Conservation (phyloP, 2,888 invertebrate genomes). For the Tortricodes alternella region DNA sequence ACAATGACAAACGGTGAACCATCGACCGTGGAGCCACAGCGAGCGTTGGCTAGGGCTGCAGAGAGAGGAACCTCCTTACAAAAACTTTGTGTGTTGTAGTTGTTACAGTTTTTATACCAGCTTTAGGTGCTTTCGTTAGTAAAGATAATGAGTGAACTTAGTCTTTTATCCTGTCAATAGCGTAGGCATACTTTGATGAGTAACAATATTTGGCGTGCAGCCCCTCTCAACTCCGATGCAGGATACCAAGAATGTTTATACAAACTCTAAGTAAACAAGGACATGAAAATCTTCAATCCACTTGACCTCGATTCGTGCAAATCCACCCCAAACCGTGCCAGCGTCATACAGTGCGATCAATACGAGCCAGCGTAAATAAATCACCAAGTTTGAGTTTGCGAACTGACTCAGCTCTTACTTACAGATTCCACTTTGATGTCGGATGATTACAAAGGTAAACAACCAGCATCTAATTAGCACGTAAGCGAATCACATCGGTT, state of each 20-base stretch:
- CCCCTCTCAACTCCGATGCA: slow-evolving; percentile 11
- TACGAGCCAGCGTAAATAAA: slow-evolving; percentile 74
- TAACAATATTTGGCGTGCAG: slow-evolving; percentile 18
- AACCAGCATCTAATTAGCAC: slow-evolving; percentile 66
- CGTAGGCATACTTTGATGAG: background rate
- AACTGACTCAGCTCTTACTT: slow-evolving; percentile 32
- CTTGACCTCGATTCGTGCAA: slow-evolving; percentile 70
- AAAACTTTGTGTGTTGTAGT: too few relatives aligned
- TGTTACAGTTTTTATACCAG: background rate
- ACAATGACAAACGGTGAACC: too few relatives aligned
- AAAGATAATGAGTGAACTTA: background rate
- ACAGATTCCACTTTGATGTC: slow-evolving; percentile 59
- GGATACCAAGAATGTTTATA: slow-evolving; percentile 39
- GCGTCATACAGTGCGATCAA: slow-evolving; percentile 66
- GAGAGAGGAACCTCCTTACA: too few relatives aligned
- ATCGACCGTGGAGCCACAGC: too few relatives aligned
- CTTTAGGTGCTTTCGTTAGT: background rate
- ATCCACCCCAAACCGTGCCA: slow-evolving; percentile 60
- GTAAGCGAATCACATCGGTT: slow-evolving; percentile 60
- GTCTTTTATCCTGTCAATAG: background rate
- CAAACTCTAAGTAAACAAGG: slow-evolving; percentile 59
- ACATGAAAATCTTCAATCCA: slow-evolving; percentile 57
- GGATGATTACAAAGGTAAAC: slow-evolving; percentile 67
- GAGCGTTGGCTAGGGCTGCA: too few relatives aligned
- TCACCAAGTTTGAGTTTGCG: slow-evolving; percentile 64